phyloP scores from a whole-genome alignment of 2,113 vertebrate species.

The Salvator merianae region DNA sequence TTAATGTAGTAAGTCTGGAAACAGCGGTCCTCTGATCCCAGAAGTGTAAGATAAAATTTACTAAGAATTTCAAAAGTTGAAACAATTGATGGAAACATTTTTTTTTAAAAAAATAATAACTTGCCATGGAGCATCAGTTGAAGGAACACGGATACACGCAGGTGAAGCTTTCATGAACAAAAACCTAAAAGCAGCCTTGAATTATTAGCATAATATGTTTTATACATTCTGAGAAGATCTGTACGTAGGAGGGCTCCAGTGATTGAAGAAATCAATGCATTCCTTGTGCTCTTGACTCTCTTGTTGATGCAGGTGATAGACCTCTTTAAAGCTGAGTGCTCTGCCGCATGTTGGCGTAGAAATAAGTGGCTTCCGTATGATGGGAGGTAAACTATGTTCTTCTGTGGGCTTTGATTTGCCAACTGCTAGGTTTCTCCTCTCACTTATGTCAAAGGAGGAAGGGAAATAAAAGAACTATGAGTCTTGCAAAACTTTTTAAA shows the following conservation, averaged over 20 bases:
- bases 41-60: constrained; percentile 23
- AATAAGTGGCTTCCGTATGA: background rate
- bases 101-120: constrained; percentile 18
- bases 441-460: background rate
- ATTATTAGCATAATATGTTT: constrained; percentile 29
- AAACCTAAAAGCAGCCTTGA: constrained; percentile 24
- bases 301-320: constrained; percentile 3
- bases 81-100: background rate
- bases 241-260: constrained; percentile 13
- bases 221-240: constrained; percentile 9
- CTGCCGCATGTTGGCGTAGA: background rate
- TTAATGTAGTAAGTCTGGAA: background rate
- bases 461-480: background rate
- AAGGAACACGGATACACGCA: constrained; percentile 36
- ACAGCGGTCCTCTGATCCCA: background rate
- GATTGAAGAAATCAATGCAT: background rate
- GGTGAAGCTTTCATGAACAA: constrained; percentile 21
- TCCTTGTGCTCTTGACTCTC: background rate
- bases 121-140: constrained; percentile 15
- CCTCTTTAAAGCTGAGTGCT: background rate
- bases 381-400: background rate
- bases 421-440: background rate
- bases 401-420: background rate
- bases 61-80: background rate
- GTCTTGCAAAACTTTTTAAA: background rate